Evolutionary conservation across 2,888 invertebrate genomes (phyloP).

Genomic region (Parnassius apollo): DNA sequence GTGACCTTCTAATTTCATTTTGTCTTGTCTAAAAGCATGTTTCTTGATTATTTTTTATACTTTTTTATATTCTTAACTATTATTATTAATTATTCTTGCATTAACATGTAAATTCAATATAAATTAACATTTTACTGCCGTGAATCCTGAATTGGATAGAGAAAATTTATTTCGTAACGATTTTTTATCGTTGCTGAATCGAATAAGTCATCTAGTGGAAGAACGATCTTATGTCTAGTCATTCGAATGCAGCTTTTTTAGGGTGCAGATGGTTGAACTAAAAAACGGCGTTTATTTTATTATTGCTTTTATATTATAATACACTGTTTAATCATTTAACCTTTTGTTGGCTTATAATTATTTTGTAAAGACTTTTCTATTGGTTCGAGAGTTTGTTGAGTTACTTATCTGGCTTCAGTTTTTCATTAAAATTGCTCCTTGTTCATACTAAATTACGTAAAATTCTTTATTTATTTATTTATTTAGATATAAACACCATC

Average conservation of each 20-base stretch:
- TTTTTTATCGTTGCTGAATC: conserved; percentile 1
- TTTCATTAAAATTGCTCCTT: no score
- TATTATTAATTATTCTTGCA: no score
- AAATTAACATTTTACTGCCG: conserved; percentile 4
- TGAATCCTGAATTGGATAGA: neutral
- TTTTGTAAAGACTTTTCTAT: no score
- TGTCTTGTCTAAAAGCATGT: conserved; percentile 16
- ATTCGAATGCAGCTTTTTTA: conserved; percentile 8
- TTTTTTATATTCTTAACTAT: no score
- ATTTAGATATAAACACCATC: no score
- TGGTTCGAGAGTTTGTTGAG: no score
- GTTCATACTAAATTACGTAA: no score
- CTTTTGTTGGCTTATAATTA: no score
- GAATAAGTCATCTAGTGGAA: conserved; percentile 5
- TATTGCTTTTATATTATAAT: neutral
- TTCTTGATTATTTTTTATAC: neutral
- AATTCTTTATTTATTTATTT: no score
- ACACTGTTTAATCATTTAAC: no score
- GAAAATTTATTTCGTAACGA: neutral
- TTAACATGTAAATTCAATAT: conserved; percentile 11
- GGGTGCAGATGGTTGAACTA: neutral
- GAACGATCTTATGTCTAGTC: conserved; percentile 9
- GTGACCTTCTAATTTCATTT: conserved; percentile 23
- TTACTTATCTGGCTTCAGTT: no score
- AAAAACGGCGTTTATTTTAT: neutral